A percentile compares a stretch with the other conserved stretches of the same genome.
These are phyloP conservation scores for Apis cerana DNA, from an alignment of 1,140 invertebrate species.

Conservation along the genomic window DNA sequence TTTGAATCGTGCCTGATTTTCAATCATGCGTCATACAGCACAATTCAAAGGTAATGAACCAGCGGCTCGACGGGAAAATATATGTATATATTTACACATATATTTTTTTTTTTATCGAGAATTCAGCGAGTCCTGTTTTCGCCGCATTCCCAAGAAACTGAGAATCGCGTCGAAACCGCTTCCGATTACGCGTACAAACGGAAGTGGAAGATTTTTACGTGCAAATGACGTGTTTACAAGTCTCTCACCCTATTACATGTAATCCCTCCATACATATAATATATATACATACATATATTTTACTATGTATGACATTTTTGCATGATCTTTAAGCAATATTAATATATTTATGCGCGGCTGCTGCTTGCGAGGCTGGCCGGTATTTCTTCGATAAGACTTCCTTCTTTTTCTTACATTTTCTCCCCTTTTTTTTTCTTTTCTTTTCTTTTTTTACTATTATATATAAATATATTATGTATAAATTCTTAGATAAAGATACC, in stretches of 20 bases:
- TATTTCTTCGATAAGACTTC: constrained; percentile 5
- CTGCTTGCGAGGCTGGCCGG: constrained; percentile 41
- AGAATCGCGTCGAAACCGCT: constrained; percentile 7
- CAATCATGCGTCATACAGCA: constrained; percentile 11
- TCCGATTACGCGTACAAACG: not conserved
- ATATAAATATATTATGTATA: not conserved
- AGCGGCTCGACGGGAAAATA: not conserved
- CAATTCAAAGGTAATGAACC: constrained; percentile 32
- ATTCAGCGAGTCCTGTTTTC: constrained; percentile 2
- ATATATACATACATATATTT: constrained; percentile 72
- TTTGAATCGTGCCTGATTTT: constrained; percentile 47
- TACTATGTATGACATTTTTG: constrained; percentile 72
- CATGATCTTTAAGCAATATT: constrained; percentile 74
- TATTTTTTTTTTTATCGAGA: not conserved
- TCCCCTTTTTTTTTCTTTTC: not conserved
- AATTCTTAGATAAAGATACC: not conserved
- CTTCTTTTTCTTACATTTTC: constrained; percentile 18
- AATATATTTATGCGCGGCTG: constrained; percentile 70
- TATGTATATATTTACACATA: not conserved
- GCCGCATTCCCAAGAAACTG: not conserved
- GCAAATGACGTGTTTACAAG: constrained; percentile 56
- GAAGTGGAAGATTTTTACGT: constrained; percentile 44
- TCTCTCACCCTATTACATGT: constrained; percentile 68
- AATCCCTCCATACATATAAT: constrained; percentile 74
- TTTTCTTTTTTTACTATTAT: not conserved